Evolutionary conservation across 2,113 vertebrate genomes (phyloP), one percentile per base, ranked within the genome.

Genomic region (Siniperca knerii): DNA sequence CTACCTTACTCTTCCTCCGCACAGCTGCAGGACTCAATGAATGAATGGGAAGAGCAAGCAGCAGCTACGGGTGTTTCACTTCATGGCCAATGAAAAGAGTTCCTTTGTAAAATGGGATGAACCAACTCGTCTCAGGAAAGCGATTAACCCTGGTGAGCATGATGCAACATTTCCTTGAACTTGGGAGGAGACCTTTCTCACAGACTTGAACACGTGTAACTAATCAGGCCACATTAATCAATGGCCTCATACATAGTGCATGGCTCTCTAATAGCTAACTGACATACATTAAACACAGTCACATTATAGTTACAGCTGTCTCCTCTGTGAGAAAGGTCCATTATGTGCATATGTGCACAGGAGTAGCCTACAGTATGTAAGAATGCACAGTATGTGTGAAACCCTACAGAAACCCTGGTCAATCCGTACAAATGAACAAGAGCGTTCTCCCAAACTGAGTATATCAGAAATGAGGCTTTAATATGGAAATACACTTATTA

Each of bases 21-120:
- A 4, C 54, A 4, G 12, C 70, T 74, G 58, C 29, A 46, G 44
- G n/a, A 8, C 8, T 23, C 13, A 66, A 71, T 67, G 33, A 72
- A 54, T 50, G 50, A 35, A 4, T 0, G 7, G 6, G 25, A 2
- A 15, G 21, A 8, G 4, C 48, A 1, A 2, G 29, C n/a, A 3
- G 0, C 35, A 57, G 37, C 8, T 1, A 3, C 35, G 23, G 54
- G 25, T 0, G n/a, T 50, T n/a, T 70, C 25, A 18, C 0, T 0
- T 21, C 3, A 37, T 10, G 42, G 2, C 80, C 81, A 86, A 65
- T 77, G 46, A 25, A 29, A 67, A 23, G 2, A 1, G 3, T 16
- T 54, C 50, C 6, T 55, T 29, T 37, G 40, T 23, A 33, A 78
- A 57, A n/a, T 77, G 54, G 76, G 80, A 2, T 7, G 48, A 60